Evolutionary conservation across 2,888 invertebrate species (phyloP), one percentile per base, ranked within the genome.

Genomic region (Megalurothrips usitatus): DNA sequence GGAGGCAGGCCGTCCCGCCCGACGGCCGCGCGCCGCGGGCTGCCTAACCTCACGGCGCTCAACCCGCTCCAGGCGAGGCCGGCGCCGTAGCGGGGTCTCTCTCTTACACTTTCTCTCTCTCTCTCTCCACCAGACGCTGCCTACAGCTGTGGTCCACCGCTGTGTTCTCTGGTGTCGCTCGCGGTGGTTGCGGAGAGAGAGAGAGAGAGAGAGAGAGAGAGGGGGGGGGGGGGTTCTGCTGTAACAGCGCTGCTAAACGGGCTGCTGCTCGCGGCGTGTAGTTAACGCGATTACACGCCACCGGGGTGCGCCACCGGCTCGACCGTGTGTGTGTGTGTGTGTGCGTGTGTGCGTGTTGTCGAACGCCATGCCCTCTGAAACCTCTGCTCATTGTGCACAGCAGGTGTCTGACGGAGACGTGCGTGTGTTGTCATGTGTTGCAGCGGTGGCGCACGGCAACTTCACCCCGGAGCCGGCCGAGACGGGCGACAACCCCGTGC

Each of bases 401-500:
- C n/a, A n/a, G n/a, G n/a, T n/a, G n/a, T n/a, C n/a, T 43, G 34
- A 43, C 34, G 34, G 34, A 43, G 6, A 43, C 75, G 28, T 81
- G 58, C 63, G 80, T 81, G 79, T 82, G 79, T 58, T 11, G 43
- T n/a, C 28, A 78, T 81, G 82, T 81, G 82, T 86, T 85, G 12
- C 87, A 91, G 91, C 89, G 84, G 86, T 89, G 23, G 90, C 90
- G 28, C 87, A 88, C 82, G 91, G 91, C 14, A 94, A 94, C 87
- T 93, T 94, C 87, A 92, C 92, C 1, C 89, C 90, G 6, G 94
- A 94, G 85, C 89, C 90, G 75, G 88, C 90, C 26, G 91, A 91
- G 79, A 90, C 91, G 0, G 87, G 89, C 34, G 89, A 88, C n/a
- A 79, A 34, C 9, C 85, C 85, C 10, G 83, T 84, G 0, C 85